These are phyloP conservation scores for Phortica okadai DNA, from an alignment of 2,888 invertebrate species.

Conservation along the genomic window DNA sequence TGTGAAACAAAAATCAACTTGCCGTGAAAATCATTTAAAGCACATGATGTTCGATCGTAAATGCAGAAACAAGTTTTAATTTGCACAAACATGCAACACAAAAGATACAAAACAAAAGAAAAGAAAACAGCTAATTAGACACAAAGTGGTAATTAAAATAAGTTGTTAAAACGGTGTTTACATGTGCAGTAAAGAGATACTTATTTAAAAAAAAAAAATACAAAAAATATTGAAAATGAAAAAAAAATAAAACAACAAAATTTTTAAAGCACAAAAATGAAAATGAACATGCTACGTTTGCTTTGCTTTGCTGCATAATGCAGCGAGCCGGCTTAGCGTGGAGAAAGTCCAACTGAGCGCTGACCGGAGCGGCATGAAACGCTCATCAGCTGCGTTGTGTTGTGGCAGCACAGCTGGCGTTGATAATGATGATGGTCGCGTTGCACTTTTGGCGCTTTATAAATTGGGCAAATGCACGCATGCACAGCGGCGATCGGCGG, in stretches of 20 bases:
- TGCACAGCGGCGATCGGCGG: slow-evolving; percentile 38
- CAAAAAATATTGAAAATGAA: not conserved
- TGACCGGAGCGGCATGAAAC: not conserved
- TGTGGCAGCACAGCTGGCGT: not conserved
- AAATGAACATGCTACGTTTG: not conserved
- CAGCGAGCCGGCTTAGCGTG: slow-evolving; percentile 6
- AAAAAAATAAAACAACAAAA: not conserved
- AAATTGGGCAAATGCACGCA: slow-evolving; percentile 65
- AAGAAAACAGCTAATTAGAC: not conserved
- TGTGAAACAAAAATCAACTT: not conserved
- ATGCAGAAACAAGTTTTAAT: not conserved
- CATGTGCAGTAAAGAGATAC: not conserved
- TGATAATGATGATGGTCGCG: slow-evolving; percentile 1
- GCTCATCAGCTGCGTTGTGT: not conserved
- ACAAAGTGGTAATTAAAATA: slow-evolving; percentile 25
- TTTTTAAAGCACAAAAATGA: not conserved
- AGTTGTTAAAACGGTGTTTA: not conserved
- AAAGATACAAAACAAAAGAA: not conserved
- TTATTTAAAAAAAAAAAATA: not conserved
- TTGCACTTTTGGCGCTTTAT: slow-evolving; percentile 39
- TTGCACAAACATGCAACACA: slow-evolving; percentile 7
- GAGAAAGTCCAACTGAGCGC: slow-evolving; percentile 4
- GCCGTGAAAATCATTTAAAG: not conserved
- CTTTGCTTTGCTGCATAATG: slow-evolving; percentile 35
- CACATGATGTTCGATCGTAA: not conserved